phyloP scores from a whole-genome alignment of 1,140 invertebrate genomes.

The Leptopilina boulardi region DNA sequence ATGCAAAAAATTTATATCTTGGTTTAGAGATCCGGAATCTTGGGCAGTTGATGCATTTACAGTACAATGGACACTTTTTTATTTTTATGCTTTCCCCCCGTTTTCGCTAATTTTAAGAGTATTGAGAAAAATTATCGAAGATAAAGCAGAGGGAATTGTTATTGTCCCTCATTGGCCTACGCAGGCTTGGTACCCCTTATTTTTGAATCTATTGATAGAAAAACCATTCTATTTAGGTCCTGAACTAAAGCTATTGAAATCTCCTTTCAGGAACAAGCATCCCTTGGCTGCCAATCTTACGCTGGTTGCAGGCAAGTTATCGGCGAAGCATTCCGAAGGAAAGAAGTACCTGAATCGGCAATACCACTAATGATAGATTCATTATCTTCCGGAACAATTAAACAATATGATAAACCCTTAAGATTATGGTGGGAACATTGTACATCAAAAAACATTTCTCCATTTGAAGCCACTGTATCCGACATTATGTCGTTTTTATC shows the following conservation, averaged over 20 bases:
- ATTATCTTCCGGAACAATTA: not conserved
- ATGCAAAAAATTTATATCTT: slow-evolving; percentile 33
- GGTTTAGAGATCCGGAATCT: slow-evolving; percentile 24
- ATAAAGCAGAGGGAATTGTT: not conserved
- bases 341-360: not conserved
- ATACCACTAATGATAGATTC: slow-evolving; percentile 16
- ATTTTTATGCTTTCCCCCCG: slow-evolving; percentile 40
- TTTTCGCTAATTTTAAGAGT: slow-evolving; percentile 36
- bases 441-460: not conserved
- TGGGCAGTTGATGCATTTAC: slow-evolving; percentile 38
- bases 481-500: slow-evolving; percentile 36
- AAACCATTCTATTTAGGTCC: not conserved
- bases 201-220: not conserved
- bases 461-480: not conserved
- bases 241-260: slow-evolving; percentile 23
- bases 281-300: not conserved
- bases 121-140: slow-evolving; percentile 43
- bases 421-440: not conserved
- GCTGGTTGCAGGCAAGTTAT: slow-evolving; percentile 26
- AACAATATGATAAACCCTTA: slow-evolving; percentile 6
- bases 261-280: slow-evolving; percentile 12
- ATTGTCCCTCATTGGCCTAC: slow-evolving; percentile 10
- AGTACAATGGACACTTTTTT: not conserved
- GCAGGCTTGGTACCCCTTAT: slow-evolving; percentile 28
- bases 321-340: not conserved